Base-by-base conservation (phyloP, 1,140 invertebrate genomes). In the Neodiprion virginianus region DNA sequence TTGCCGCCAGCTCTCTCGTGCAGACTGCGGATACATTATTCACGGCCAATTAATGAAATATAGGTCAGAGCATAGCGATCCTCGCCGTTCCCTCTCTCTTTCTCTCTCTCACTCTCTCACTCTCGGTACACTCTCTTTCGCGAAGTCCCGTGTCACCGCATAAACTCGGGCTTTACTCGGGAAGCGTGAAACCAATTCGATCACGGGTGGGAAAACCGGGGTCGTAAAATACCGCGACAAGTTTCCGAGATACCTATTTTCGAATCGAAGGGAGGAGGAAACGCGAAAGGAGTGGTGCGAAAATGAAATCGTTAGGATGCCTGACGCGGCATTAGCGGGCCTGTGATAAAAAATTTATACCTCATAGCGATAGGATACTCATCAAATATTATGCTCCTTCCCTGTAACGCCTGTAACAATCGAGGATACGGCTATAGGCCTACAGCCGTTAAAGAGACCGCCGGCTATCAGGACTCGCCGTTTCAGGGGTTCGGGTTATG, bases 21-120 rank as follows among this genome's bases (percentile, higher is more conserved):
- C 53, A 61, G 53, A 61, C 53, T 61, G 53, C 53, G 8, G 53
- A 61, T 61, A 12, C n/a, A 61, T 61, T 61, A 61, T 61, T 61
- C n/a, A 61, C n/a, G 53, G 7, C n/a, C 53, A 61, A 61, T 61
- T 61, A 61, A 61, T 61, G 53, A 12, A 17, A 61, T 61, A 61
- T 61, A 61, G 53, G 53, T 61, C 53, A 61, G 11, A 17, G 5
- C 53, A 8, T 12, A 61, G n/a, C 53, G n/a, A 61, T 61, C 53
- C 11, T 40, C 28, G 28, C 28, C 28, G 28, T 40, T 40, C 28
- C 5, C 28, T 40, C 28, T 40, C 28, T 40, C 28, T 40, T 5
- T 40, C 28, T 40, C 28, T 40, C 28, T 40, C 28, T 40, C 28
- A 3, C 28, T 40, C 28, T 40, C 28, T 40, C 28, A 40, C 5